Evolutionary conservation across 2,888 invertebrate species (phyloP).

Genomic region (Tenthredo amoena): DNA sequence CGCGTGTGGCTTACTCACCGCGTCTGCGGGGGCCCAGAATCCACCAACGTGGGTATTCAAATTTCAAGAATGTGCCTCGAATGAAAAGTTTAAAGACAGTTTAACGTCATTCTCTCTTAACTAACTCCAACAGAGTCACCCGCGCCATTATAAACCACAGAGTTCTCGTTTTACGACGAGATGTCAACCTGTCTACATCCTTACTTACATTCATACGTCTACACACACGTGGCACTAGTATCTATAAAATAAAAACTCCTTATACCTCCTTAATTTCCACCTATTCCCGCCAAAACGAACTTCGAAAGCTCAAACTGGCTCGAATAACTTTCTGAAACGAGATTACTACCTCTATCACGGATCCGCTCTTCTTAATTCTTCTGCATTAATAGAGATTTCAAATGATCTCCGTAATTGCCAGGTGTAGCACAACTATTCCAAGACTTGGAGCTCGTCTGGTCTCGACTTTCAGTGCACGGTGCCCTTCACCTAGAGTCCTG

Average conservation of each 20-base stretch:
- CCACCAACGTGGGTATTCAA: conserved; percentile 74
- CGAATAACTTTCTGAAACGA: neutral
- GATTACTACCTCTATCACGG: neutral
- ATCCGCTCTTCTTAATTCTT: neutral
- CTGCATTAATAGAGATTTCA: neutral
- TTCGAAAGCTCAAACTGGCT: neutral
- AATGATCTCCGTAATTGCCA: neutral
- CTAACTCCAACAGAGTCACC: conserved; percentile 24
- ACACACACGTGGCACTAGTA: neutral
- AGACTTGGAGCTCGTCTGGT: neutral
- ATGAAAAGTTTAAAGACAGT: conserved; percentile 63
- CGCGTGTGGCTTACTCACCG: conserved; percentile 75
- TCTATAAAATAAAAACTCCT: too few species aligned
- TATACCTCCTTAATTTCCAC: neutral
- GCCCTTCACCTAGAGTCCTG: conserved; percentile 19
- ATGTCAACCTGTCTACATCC: neutral
- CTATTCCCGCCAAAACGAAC: neutral
- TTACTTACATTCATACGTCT: neutral
- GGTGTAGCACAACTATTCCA: neutral
- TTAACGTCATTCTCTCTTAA: conserved; percentile 48
- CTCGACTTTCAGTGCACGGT: conserved; percentile 12
- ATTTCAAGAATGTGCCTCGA: conserved; percentile 74
- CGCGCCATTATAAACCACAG: conserved; percentile 29
- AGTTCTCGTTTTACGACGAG: conserved; percentile 3
- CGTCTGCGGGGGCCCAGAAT: conserved; percentile 63